Evolutionary conservation across 2,888 invertebrate genomes (phyloP).

Genomic region (Andricus quercusramuli): DNA sequence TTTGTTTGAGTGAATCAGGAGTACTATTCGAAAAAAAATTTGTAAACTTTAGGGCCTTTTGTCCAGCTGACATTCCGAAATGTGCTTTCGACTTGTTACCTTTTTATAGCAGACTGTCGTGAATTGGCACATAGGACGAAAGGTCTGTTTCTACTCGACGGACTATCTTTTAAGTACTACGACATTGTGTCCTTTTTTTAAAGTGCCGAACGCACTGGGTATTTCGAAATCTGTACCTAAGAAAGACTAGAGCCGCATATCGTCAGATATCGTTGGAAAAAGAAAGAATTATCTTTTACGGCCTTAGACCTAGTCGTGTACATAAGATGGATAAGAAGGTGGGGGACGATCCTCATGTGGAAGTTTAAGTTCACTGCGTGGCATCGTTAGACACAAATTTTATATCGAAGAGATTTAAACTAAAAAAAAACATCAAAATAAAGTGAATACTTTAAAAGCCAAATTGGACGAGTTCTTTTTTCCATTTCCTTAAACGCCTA

Average conservation of each 20-base stretch:
- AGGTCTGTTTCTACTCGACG: conserved; percentile 25
- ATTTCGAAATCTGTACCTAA: conserved; percentile 50
- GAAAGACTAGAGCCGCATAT: conserved; percentile 34
- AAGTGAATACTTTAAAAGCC: conserved; percentile 71
- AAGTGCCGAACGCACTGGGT: conserved; percentile 39
- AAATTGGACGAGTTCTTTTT: conserved; percentile 50
- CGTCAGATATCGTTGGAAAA: conserved; percentile 57
- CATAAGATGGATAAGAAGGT: conserved; percentile 69
- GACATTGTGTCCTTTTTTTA: conserved; percentile 36
- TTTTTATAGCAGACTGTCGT: conserved; percentile 10
- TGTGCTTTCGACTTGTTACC: conserved; percentile 29
- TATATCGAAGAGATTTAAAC: conserved; percentile 76
- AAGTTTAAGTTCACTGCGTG: conserved; percentile 74
- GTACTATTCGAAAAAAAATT: conserved; percentile 4
- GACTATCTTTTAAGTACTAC: conserved; percentile 38
- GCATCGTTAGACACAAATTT: conserved; percentile 78
- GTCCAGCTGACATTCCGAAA: conserved; percentile 29
- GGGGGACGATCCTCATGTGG: conserved; percentile 69
- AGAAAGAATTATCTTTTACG: conserved; percentile 67
- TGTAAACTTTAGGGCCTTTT: conserved; percentile 19
- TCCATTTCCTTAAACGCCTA: conserved; percentile 8
- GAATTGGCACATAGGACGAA: conserved; percentile 7
- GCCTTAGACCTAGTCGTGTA: conserved; percentile 78
- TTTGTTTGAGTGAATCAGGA: conserved; percentile 15
- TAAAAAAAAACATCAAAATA: conserved; percentile 74